Evolutionary conservation across 30 jellyfish, hydroid and myxozoan species (phyloP), one percentile per base, ranked within the genome.

Genomic region (Sanderia malayensis): DNA sequence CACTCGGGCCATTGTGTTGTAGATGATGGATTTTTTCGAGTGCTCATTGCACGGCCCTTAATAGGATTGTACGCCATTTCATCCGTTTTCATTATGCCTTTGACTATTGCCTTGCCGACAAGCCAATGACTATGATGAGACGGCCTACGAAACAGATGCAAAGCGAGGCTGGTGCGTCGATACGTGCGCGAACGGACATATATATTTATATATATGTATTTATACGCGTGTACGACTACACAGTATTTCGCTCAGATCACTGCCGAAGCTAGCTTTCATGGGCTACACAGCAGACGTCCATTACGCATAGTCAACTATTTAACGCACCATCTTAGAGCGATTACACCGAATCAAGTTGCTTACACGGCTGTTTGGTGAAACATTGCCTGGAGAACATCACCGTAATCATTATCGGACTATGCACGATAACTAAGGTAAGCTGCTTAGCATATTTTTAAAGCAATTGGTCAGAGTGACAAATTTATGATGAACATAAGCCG

Each of bases 1-100:
- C 64, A 44, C 37, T 44, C 53, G 61, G 29, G n/a, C 75, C 41
- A 44, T 78, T 78, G 80, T 78, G 19, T 52, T 66, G 78, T 33
- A 66, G 65, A 78, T 64, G 82, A 78, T 78, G 89, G 31, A 82
- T 46, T 49, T 78, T 55, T 46, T 64, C 82, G 81, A 45, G 71
- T 78, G 73, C 58, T 65, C 89, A 78, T 78, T 67, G 89, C 89
- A 78, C 89, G 89, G 70, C 13, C 75, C 44, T 63, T 78, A 78
- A 78, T 78, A 78, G 89, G 89, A 78, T 78, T 78, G 55, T 46
- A 52, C 89, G 70, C 58, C 69, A 70, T 31, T 78, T 78, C 89
- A 78, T 78, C 89, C 89, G 89, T 78, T 78, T 66, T 68, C 72
- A 78, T 78, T 78, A 78, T 78, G 89, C 82, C 89, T 65, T 78